Conservation (phyloP, 2,888 invertebrate species). For the Eubasilissa splendida region DNA sequence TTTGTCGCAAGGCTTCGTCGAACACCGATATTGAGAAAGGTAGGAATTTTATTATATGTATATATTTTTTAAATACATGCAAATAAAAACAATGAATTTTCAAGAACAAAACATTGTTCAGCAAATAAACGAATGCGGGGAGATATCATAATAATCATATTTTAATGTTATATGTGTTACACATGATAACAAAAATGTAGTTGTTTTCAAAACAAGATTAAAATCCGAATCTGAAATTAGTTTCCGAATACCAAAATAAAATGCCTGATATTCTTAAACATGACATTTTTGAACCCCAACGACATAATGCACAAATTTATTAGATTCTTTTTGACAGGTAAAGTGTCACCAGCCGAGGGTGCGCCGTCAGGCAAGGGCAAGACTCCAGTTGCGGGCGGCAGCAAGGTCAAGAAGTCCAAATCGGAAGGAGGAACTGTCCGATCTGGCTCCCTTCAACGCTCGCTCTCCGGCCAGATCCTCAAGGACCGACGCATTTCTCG, state of each 20-base stretch:
- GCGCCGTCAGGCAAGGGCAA: conserved; percentile 64
- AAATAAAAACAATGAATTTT: no score
- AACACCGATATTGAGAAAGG: conserved; percentile 58
- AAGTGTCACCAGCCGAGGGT: conserved; percentile 50
- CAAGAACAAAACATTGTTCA: no score
- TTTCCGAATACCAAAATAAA: no score
- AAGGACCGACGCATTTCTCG: conserved; percentile 65
- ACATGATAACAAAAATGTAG: no score
- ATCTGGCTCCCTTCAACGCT: conserved; percentile 68
- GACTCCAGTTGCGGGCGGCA: conserved; percentile 70
- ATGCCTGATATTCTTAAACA: no score
- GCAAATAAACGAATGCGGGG: no score
- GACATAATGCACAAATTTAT: not conserved
- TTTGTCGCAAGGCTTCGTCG: conserved; percentile 65
- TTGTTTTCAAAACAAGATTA: no score
- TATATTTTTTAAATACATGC: no score
- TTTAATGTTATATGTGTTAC: no score
- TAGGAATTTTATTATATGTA: conserved; percentile 19
- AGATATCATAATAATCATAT: no score
- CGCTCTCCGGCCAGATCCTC: conserved; percentile 63
- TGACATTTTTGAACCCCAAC: no score
- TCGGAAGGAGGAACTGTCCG: conserved; percentile 68
- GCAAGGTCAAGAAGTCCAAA: conserved; percentile 70
- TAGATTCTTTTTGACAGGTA: conserved; percentile 29
- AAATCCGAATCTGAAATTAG: no score